phyloP scores from a whole-genome alignment of 2,888 invertebrate genomes.

The Agriotes lineatus region DNA sequence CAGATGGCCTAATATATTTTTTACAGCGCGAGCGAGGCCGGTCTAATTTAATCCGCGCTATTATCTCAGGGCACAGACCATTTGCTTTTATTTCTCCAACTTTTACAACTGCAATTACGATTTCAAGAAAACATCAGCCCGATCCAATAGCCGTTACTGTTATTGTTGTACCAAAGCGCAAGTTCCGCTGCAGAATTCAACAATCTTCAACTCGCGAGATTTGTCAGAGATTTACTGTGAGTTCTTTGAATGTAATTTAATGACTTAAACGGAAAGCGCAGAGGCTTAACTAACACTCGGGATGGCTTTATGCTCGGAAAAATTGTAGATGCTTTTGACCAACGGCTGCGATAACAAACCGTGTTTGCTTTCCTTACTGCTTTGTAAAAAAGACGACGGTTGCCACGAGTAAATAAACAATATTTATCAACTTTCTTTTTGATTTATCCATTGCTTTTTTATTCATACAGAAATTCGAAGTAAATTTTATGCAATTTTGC shows the following conservation, averaged over 20 bases:
- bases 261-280: background rate
- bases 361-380: too few relatives aligned
- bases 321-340: too few relatives aligned
- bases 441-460: too few relatives aligned
- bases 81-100: slow-evolving; percentile 62
- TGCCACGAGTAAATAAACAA: too few relatives aligned
- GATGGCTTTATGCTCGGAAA: background rate
- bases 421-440: too few relatives aligned
- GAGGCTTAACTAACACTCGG: background rate
- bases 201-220: slow-evolving; percentile 21
- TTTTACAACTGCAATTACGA: slow-evolving; percentile 58
- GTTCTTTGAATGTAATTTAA: background rate
- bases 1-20: slow-evolving; percentile 62
- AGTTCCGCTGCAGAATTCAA: slow-evolving; percentile 28
- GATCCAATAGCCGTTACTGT: slow-evolving; percentile 54
- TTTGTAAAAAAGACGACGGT: too few relatives aligned
- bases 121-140: slow-evolving; percentile 56
- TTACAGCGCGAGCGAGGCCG: slow-evolving; percentile 57
- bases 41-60: slow-evolving; percentile 62
- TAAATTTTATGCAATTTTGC: too few relatives aligned
- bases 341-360: too few relatives aligned
- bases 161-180: slow-evolving; percentile 40
- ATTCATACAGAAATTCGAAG: too few relatives aligned
- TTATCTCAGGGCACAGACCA: slow-evolving; percentile 61
- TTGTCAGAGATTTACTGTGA: slow-evolving; percentile 6